These are phyloP conservation scores for Anthonomus grandis DNA, from an alignment of 1,140 invertebrate genomes.

Conservation along the genomic window DNA sequence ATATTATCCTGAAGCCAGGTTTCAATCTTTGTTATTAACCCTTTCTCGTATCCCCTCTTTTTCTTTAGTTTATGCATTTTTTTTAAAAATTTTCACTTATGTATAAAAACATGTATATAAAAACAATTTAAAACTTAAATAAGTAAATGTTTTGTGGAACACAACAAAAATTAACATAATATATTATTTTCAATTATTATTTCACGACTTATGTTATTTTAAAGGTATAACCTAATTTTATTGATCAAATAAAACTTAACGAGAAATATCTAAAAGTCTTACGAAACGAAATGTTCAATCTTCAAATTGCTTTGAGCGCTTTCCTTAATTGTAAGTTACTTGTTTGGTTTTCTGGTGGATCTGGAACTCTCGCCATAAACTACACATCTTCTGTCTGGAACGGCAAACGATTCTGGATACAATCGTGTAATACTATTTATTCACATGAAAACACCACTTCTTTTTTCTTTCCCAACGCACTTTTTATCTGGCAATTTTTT, in stretches of 20 bases:
- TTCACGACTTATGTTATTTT: neutral
- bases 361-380: neutral
- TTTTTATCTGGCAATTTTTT: neutral
- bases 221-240: neutral
- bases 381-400: neutral
- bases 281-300: neutral
- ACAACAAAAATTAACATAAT: neutral
- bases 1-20: neutral
- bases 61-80: constrained; percentile 7
- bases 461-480: no score
- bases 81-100: neutral
- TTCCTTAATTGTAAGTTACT: neutral
- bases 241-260: neutral
- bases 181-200: neutral
- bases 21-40: constrained; percentile 9
- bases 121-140: neutral
- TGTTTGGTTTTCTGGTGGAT: neutral
- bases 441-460: no score
- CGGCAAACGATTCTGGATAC: neutral
- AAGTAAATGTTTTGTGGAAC: neutral
- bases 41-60: constrained; percentile 1
- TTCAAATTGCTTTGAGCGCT: neutral
- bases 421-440: neutral
- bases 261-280: neutral
- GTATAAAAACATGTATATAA: neutral